Percentiles rank a stretch among this genome's conserved stretches.
Evolutionary conservation across 1,140 invertebrate genomes (phyloP).

Genomic region (Liolophura sinensis): DNA sequence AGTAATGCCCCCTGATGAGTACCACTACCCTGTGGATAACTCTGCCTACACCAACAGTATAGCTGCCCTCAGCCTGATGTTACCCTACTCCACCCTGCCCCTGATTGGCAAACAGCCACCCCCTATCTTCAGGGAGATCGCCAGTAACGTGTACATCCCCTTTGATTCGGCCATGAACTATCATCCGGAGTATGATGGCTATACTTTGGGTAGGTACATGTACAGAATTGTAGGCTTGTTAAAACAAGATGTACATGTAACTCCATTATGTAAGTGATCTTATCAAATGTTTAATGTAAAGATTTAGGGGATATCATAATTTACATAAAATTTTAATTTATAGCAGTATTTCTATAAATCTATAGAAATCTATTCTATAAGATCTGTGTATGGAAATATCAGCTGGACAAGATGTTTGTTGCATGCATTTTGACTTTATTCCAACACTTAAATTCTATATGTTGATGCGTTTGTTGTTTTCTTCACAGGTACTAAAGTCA

Average conservation of each 20-base stretch:
- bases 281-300: background rate
- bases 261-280: too few species aligned
- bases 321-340: too few species aligned
- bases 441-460: too few species aligned
- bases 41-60: conserved; percentile 59
- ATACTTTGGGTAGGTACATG: conserved; percentile 26
- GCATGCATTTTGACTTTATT: too few species aligned
- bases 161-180: conserved; percentile 35
- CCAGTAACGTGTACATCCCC: conserved; percentile 43
- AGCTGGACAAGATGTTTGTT: too few species aligned
- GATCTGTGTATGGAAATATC: too few species aligned
- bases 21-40: conserved; percentile 53
- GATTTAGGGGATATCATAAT: background rate
- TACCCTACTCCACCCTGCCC: conserved; percentile 14
- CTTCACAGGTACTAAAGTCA: conserved; percentile 37
- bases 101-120: conserved; percentile 12
- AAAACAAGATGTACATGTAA: too few species aligned
- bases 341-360: too few species aligned
- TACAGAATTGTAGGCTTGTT: background rate
- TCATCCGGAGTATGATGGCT: conserved; percentile 54
- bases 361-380: too few species aligned
- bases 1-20: conserved; percentile 63
- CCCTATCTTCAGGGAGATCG: conserved; percentile 29
- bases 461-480: background rate
- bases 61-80: conserved; percentile 41